Percentiles rank a stretch among this genome's conserved stretches.
These are phyloP conservation scores for Hippasteria phrygiana DNA, from an alignment of 53 echinoderm and acorn worm genomes.

Conservation along the genomic window DNA sequence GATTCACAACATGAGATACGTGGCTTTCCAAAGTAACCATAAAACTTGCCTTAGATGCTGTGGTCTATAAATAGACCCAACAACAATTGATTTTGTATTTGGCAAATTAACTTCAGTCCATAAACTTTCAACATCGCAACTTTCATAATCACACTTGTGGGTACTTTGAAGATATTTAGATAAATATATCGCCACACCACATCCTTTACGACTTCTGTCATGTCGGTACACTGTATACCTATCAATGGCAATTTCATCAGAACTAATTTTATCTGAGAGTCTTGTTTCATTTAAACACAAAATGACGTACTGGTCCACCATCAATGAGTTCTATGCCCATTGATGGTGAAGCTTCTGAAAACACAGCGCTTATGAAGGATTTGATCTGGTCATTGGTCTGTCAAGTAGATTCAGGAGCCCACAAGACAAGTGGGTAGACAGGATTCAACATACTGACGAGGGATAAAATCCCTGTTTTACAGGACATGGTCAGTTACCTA, in stretches of 20 bases:
- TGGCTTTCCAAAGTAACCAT: slow-evolving; percentile 3
- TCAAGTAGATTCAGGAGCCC: background rate
- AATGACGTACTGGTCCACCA: slow-evolving; percentile 49
- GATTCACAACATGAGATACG: slow-evolving; percentile 13
- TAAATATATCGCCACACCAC: slow-evolving; percentile 43
- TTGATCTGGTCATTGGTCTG: slow-evolving; percentile 58
- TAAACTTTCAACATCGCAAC: slow-evolving; percentile 24
- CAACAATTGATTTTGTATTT: slow-evolving; percentile 35
- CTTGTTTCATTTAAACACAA: slow-evolving; percentile 53
- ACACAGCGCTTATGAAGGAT: slow-evolving; percentile 49
- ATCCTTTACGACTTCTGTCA: slow-evolving; percentile 45
- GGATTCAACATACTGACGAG: no score
- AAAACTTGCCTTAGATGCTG: slow-evolving; percentile 7
- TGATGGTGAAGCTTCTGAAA: slow-evolving; percentile 20
- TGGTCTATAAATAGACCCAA: slow-evolving; percentile 58
- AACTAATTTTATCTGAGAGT: slow-evolving; percentile 20
- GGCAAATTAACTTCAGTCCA: slow-evolving; percentile 45
- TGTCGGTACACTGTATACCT: slow-evolving; percentile 42
- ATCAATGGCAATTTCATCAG: slow-evolving; percentile 50
- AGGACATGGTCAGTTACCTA: no score
- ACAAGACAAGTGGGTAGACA: no score
- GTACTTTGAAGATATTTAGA: slow-evolving; percentile 18
- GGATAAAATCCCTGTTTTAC: no score
- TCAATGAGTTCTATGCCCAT: background rate
- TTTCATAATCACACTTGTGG: slow-evolving; percentile 12